phyloP scores from a whole-genome alignment of 2,113 vertebrate species.

The Trachemys scripta region DNA sequence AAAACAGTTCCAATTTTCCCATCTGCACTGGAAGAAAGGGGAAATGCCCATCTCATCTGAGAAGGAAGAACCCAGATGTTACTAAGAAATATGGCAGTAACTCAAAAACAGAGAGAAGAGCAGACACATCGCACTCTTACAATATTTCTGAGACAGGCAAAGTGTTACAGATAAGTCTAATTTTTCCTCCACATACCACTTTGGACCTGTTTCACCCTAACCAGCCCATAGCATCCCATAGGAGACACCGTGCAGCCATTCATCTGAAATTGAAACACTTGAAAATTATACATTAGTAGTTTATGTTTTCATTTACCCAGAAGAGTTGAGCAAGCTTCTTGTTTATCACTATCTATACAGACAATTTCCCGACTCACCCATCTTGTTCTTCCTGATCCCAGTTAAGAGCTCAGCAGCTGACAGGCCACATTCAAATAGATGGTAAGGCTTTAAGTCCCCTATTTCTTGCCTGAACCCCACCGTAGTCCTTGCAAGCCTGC shows the following conservation, averaged over 20 bases:
- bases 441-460: not conserved
- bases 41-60: not conserved
- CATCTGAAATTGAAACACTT: not conserved
- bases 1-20: accelerated
- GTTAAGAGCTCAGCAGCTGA: not conserved
- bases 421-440: not conserved
- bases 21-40: not conserved
- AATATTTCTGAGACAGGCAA: not conserved
- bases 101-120: not conserved
- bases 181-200: not conserved
- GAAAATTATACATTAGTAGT: not conserved
- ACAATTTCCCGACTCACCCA: not conserved
- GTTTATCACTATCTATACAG: not conserved
- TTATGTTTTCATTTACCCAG: not conserved
- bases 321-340: not conserved
- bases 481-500: not conserved
- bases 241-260: not conserved
- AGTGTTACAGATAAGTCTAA: not conserved
- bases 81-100: not conserved
- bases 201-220: not conserved
- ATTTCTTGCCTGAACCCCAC: not conserved
- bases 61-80: not conserved
- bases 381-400: accelerated
- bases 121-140: not conserved
- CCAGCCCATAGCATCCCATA: not conserved